Percentiles rank a stretch among this genome's conserved stretches.
phyloP scores from a whole-genome alignment of 2,888 invertebrate species.

The Apamea epomidion region DNA sequence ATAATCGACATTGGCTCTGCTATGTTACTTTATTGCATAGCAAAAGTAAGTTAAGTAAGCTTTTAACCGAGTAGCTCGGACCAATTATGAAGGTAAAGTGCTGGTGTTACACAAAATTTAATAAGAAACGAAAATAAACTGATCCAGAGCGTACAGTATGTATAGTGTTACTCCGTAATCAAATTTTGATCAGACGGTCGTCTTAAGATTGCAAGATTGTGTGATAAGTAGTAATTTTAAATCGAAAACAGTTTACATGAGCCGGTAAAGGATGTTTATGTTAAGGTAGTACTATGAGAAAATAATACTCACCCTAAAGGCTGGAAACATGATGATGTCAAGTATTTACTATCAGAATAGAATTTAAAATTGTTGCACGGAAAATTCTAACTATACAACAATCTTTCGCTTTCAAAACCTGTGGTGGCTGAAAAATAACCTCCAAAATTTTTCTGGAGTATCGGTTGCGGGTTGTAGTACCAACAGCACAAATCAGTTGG shows the following conservation, averaged over 20 bases:
- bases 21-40: not conserved
- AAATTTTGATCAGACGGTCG: not conserved
- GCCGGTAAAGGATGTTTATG: slow-evolving; percentile 19
- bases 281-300: not conserved
- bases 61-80: not conserved
- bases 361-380: not conserved
- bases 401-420: not conserved
- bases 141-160: not conserved
- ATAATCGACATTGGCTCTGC: not conserved
- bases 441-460: not conserved
- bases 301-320: slow-evolving; percentile 37
- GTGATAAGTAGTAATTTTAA: not conserved
- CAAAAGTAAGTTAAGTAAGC: not conserved
- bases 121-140: not conserved
- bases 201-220: not conserved
- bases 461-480: not conserved
- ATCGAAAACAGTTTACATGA: not conserved
- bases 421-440: slow-evolving; percentile 29
- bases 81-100: not conserved
- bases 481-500: slow-evolving; percentile 1
- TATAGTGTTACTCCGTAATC: not conserved
- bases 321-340: slow-evolving; percentile 39
- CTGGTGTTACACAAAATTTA: not conserved
- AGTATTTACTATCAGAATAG: not conserved
- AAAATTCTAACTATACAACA: not conserved